Evolutionary conservation across 2,888 invertebrate species (phyloP).

Genomic region (Corythucha ciliata): DNA sequence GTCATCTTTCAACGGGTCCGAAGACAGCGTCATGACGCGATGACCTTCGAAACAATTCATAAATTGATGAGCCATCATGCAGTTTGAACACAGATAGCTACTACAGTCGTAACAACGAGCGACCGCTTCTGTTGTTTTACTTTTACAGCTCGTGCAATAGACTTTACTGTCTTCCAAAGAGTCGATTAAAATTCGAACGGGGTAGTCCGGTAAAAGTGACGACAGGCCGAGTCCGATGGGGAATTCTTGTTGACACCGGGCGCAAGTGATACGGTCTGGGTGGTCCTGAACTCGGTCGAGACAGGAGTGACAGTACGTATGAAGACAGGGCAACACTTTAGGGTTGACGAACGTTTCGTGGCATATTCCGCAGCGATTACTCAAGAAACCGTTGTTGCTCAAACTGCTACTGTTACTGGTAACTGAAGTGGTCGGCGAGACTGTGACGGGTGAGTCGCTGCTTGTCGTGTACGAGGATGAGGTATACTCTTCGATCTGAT

Average conservation of each 20-base stretch:
- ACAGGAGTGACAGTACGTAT: slow-evolving; percentile 75
- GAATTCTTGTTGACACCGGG: slow-evolving; percentile 52
- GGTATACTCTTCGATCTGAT: slow-evolving; percentile 69
- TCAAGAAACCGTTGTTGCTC: slow-evolving; percentile 39
- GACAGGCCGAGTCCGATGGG: slow-evolving; percentile 50
- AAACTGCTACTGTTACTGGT: slow-evolving; percentile 40
- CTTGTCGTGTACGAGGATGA: slow-evolving; percentile 45
- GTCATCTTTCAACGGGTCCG: slow-evolving; percentile 41
- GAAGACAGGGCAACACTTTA: slow-evolving; percentile 69
- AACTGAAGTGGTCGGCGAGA: slow-evolving; percentile 65
- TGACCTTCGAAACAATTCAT: slow-evolving; percentile 99
- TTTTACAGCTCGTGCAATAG: slow-evolving; percentile 92
- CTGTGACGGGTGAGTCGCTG: slow-evolving; percentile 63
- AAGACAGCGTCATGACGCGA: slow-evolving; percentile 58
- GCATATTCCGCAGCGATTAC: slow-evolving; percentile 46
- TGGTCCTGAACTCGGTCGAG: slow-evolving; percentile 62
- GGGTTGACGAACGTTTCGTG: slow-evolving; percentile 65
- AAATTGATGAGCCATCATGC: slow-evolving; percentile 97
- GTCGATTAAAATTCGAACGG: slow-evolving; percentile 45
- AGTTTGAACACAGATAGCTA: slow-evolving; percentile 90
- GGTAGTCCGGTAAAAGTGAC: slow-evolving; percentile 58
- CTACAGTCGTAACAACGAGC: slow-evolving; percentile 95
- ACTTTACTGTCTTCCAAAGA: slow-evolving; percentile 35
- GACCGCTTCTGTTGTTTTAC: slow-evolving; percentile 85
- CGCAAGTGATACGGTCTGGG: slow-evolving; percentile 65